Percentiles rank a stretch among this genome's conserved stretches.
These are phyloP conservation scores for Stenodera caucasica DNA, from an alignment of 2,888 invertebrate species.

Conservation along the genomic window DNA sequence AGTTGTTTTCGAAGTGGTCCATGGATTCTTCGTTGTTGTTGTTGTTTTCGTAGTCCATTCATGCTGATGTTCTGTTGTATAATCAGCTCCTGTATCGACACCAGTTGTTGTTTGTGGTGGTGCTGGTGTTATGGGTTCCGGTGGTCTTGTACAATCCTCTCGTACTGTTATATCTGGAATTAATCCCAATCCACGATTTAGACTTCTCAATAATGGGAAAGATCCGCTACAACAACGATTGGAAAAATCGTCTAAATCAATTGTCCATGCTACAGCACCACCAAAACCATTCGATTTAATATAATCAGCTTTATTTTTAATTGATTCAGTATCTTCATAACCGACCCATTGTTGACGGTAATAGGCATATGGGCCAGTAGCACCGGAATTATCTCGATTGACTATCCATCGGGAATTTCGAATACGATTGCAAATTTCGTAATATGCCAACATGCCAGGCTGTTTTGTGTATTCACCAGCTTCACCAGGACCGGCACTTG, in stretches of 20 bases:
- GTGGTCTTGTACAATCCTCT: slow-evolving; percentile 70
- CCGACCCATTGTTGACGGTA: slow-evolving; percentile 86
- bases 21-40: slow-evolving; percentile 30
- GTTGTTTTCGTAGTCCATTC: slow-evolving; percentile 28
- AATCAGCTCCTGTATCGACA: slow-evolving; percentile 59
- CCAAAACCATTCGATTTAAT: slow-evolving; percentile 73
- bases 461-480: slow-evolving; percentile 82
- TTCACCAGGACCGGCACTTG: slow-evolving; percentile 73
- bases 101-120: slow-evolving; percentile 75
- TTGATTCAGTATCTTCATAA: slow-evolving; percentile 79
- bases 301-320: slow-evolving; percentile 75
- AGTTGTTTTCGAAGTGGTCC: slow-evolving; percentile 25
- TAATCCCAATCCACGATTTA: slow-evolving; percentile 75
- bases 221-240: slow-evolving; percentile 82
- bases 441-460: slow-evolving; percentile 85
- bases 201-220: slow-evolving; percentile 74
- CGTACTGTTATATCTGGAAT: slow-evolving; percentile 58
- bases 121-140: slow-evolving; percentile 72
- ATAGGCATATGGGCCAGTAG: slow-evolving; percentile 77
- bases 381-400: slow-evolving; percentile 59
- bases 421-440: slow-evolving; percentile 79
- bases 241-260: slow-evolving; percentile 84
- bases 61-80: slow-evolving; percentile 33
- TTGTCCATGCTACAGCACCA: slow-evolving; percentile 85
- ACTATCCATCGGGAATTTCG: slow-evolving; percentile 70